A percentile compares a stretch with the other conserved stretches of the same genome.
Evolutionary conservation across 2,113 vertebrate genomes (phyloP).

Genomic region (Pollachius pollachius): DNA sequence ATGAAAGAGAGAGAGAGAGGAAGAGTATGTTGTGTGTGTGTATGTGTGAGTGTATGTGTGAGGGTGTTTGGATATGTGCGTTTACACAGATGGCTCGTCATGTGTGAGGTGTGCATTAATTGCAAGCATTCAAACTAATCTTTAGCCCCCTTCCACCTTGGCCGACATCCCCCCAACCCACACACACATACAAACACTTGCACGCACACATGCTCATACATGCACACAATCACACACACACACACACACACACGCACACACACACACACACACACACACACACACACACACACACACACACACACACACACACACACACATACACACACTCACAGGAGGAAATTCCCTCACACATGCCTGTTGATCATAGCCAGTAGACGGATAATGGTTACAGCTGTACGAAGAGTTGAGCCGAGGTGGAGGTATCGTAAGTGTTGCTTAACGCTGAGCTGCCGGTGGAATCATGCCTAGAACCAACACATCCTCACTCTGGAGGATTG

Average conservation of each 20-base stretch:
- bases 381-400: slow-evolving; percentile 1
- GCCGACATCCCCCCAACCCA: neutral
- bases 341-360: slow-evolving; percentile 17
- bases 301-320: slow-evolving; percentile 9
- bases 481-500: too few relatives aligned
- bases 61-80: slow-evolving; percentile 11
- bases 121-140: slow-evolving; percentile 64
- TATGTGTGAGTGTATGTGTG: slow-evolving; percentile 8
- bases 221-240: slow-evolving; percentile 3
- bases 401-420: neutral
- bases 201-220: neutral
- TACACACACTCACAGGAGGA: slow-evolving; percentile 16
- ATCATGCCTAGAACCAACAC: too few relatives aligned
- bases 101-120: slow-evolving; percentile 67
- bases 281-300: neutral
- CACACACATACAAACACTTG: neutral
- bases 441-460: too few relatives aligned
- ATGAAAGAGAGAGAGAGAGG: too few relatives aligned
- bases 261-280: neutral
- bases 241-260: slow-evolving; percentile 8
- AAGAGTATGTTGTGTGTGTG: slow-evolving; percentile 16
- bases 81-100: slow-evolving; percentile 62
- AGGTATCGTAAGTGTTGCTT: too few relatives aligned
- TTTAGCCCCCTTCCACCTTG: slow-evolving; percentile 35
- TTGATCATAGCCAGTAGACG: too few relatives aligned